These are phyloP conservation scores for Sinosuthora webbiana DNA, from an alignment of 2,113 vertebrate species.

Conservation along the genomic window DNA sequence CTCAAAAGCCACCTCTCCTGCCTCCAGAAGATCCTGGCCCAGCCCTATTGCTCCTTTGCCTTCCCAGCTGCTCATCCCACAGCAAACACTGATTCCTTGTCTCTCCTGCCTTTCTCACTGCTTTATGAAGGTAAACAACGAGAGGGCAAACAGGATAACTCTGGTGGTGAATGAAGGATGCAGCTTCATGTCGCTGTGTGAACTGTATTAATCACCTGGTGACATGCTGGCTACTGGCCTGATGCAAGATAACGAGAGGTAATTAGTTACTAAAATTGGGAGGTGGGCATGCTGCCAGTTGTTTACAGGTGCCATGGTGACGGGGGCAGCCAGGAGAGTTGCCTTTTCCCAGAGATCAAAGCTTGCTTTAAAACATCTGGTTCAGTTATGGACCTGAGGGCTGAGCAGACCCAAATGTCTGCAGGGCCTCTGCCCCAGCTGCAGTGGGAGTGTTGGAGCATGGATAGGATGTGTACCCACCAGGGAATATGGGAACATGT, in stretches of 20 bases:
- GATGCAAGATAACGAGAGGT: conserved; percentile 39
- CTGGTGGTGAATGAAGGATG: background rate
- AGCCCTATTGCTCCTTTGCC: background rate
- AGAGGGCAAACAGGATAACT: background rate
- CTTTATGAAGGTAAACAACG: background rate
- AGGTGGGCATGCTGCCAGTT: conserved; percentile 33
- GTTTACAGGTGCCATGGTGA: background rate
- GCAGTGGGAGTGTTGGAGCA: accelerated
- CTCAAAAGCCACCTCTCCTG: background rate
- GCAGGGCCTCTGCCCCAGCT: accelerated
- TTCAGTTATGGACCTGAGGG: background rate
- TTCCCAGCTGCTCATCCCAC: background rate
- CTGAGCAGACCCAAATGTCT: accelerated
- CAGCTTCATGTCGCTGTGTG: background rate
- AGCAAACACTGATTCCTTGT: background rate
- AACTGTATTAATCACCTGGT: conserved; percentile 20
- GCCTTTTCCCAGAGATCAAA: background rate
- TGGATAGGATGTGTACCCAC: accelerated
- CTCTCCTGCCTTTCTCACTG: background rate
- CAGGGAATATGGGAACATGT: accelerated
- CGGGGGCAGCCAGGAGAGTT: background rate
- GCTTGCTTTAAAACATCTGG: background rate
- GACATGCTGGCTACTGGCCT: conserved; percentile 31
- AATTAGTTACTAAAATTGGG: conserved; percentile 57
- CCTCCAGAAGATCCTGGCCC: background rate